Percentiles rank a stretch among this genome's conserved stretches.
Evolutionary conservation across 2,113 vertebrate species (phyloP).

Genomic region (Macquaria ambigua): DNA sequence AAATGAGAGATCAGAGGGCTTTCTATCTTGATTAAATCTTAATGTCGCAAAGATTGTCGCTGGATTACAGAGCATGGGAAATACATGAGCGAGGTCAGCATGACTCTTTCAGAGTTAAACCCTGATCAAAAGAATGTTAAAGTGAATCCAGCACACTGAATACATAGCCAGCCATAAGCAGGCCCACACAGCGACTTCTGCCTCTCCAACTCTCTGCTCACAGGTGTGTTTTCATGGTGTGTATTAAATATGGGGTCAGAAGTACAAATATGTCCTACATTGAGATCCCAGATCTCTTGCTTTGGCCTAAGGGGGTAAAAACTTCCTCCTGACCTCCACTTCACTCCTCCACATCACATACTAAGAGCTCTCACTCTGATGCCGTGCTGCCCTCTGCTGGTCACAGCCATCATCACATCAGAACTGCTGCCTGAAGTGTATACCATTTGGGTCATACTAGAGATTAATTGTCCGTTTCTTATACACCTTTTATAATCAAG

Average conservation of each 20-base stretch:
- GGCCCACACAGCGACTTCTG: conserved; percentile 34
- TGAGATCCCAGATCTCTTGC: conserved; percentile 53
- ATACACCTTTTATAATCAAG: not conserved
- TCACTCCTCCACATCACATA: conserved; percentile 24
- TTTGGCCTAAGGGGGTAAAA: conserved; percentile 6
- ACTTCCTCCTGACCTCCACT: conserved; percentile 39
- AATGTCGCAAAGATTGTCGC: conserved; percentile 44
- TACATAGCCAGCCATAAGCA: conserved; percentile 24
- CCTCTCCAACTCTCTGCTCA: conserved; percentile 14
- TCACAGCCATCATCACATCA: not conserved
- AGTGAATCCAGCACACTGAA: conserved; percentile 34
- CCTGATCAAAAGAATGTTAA: conserved; percentile 40
- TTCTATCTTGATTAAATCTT: conserved; percentile 66
- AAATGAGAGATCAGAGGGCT: conserved; percentile 52
- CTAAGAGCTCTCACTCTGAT: not conserved
- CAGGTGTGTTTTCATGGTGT: conserved; percentile 55
- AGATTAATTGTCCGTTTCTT: not conserved
- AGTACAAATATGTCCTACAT: conserved; percentile 48
- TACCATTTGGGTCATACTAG: not conserved
- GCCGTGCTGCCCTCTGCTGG: conserved; percentile 78
- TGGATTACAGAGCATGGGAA: conserved; percentile 61
- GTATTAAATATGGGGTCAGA: conserved; percentile 43
- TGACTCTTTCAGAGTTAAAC: conserved; percentile 39
- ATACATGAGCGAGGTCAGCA: conserved; percentile 24
- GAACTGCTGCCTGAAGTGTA: not conserved